Evolutionary conservation across 2,888 invertebrate genomes (phyloP).

Genomic region (Melieria crassipennis): DNA sequence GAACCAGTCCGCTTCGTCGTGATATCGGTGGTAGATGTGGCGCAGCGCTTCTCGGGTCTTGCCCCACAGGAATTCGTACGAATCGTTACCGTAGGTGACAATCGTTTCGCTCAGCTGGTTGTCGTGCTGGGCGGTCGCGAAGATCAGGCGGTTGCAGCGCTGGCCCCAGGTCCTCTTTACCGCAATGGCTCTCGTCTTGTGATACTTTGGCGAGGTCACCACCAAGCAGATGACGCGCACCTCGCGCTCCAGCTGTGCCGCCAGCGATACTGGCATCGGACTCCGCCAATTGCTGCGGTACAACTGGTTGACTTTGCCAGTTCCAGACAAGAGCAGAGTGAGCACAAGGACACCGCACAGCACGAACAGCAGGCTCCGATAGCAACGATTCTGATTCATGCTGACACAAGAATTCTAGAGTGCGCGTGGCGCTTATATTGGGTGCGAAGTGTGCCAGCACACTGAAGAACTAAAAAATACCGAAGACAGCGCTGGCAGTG

Average conservation of each 20-base stretch:
- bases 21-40: conserved; percentile 83
- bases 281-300: too few relatives aligned
- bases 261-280: conserved; percentile 62
- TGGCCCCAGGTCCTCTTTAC: conserved; percentile 95
- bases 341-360: too few relatives aligned
- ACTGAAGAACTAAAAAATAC: too few relatives aligned
- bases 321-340: too few relatives aligned
- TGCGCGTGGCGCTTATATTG: too few relatives aligned
- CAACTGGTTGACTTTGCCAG: too few relatives aligned
- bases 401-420: too few relatives aligned
- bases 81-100: conserved; percentile 72
- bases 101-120: conserved; percentile 75
- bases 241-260: conserved; percentile 75
- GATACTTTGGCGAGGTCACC: conserved; percentile 91
- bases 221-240: conserved; percentile 95
- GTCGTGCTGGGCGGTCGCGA: conserved; percentile 85
- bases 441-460: too few relatives aligned
- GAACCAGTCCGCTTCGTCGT: conserved; percentile 93
- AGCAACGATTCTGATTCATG: too few relatives aligned
- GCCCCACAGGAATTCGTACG: conserved; percentile 90
- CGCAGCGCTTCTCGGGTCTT: conserved; percentile 95
- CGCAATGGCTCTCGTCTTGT: conserved; percentile 86
- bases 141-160: conserved; percentile 85
- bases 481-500: too few relatives aligned
- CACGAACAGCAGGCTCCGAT: too few relatives aligned